Evolutionary conservation across 2,888 invertebrate genomes (phyloP), one percentile per base, ranked within the genome.

Genomic region (Ashinkailepas kermadecensis): DNA sequence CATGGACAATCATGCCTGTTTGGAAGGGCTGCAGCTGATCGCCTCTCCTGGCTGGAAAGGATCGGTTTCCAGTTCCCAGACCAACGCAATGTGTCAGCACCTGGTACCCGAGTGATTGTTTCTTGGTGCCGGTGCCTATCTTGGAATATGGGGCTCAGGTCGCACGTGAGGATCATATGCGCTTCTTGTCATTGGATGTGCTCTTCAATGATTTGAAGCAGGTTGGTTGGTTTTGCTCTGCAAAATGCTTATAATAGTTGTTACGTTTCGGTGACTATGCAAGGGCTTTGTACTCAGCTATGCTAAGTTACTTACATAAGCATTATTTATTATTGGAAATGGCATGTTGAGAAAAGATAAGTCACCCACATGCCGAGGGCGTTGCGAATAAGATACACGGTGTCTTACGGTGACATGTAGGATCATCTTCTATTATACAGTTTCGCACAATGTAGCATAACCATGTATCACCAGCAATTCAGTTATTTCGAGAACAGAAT

Each of bases 251-350:
- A 70, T 54, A 39, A 25, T 70, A 70, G 70, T 70, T 70, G 70
- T 70, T 70, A 70, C 70, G 70, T 70, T 70, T 70, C 54, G 70
- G 70, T 70, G 70, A 70, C 70, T 70, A 54, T 54, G 70, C 54
- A 54, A 70, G 70, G 70, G 70, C 18, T 54, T 54, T 70, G 70
- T 70, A 70, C 70, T 70, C 70, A 70, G 70, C 70, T 70, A 70
- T 70, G 70, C 70, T 70, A 70, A 70, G 70, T 70, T 70, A 70
- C 70, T 54, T 70, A 70, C 70, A 70, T 54, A 70, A 70, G 70
- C 70, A 70, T 70, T 70, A 70, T 70, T 70, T 70, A 70, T 70
- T 70, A 54, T 70, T 70, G 25, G 70, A 15, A 54, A 70, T 54
- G 54, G 39, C 15, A 54, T 54, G 70, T 67, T 67, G 25, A 12